Percentiles rank a stretch among this genome's conserved stretches.
Evolutionary conservation across 2,113 vertebrate species (phyloP).

Genomic region (Bambusicola thoracicus): DNA sequence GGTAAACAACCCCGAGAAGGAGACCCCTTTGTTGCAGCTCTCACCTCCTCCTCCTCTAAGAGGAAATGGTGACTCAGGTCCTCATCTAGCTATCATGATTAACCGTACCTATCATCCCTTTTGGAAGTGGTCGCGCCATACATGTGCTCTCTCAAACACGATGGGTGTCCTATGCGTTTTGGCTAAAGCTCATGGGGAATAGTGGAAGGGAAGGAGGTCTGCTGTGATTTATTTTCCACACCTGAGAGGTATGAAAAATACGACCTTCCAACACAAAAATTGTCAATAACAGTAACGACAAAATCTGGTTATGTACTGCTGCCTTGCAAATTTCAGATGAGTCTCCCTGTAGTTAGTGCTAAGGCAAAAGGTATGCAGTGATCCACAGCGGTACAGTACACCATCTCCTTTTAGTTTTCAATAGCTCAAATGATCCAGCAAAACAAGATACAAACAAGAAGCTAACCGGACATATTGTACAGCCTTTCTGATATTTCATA

Average conservation of each 20-base stretch:
- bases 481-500: neutral
- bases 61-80: neutral
- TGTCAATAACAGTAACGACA: neutral
- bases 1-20: neutral
- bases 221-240: neutral
- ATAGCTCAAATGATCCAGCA: neutral
- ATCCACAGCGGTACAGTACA: neutral
- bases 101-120: neutral
- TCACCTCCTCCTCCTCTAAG: neutral
- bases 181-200: neutral
- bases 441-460: neutral
- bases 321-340: neutral
- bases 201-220: neutral
- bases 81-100: rapidly evolving
- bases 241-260: neutral
- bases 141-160: neutral
- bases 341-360: neutral
- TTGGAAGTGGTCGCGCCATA: neutral
- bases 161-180: neutral
- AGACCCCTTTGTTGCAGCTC: neutral
- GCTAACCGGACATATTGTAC: neutral
- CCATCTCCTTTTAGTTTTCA: neutral
- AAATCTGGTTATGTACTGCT: neutral
- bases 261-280: neutral
- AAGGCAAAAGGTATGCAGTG: neutral